Evolutionary conservation across 92 coral and sea anemone species (phyloP).

Genomic region (Palythoa grandiflora): DNA sequence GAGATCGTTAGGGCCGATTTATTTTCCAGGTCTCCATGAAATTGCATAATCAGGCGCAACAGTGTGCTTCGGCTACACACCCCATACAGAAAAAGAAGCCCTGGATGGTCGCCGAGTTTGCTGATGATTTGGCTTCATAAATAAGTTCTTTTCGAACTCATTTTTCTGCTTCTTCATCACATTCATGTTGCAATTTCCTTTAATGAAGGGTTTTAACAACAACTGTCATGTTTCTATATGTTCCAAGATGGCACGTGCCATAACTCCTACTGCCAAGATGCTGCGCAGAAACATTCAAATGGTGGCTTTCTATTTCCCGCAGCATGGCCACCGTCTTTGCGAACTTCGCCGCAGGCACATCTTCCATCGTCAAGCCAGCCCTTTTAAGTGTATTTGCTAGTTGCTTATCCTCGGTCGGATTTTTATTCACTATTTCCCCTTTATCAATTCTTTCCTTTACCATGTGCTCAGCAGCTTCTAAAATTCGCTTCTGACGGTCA

Average conservation of each 20-base stretch:
- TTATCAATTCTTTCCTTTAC: constrained; percentile 2
- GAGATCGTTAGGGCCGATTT: constrained; percentile 8
- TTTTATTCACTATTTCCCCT: background rate
- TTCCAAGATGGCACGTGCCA: background rate
- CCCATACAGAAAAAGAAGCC: constrained; percentile 59
- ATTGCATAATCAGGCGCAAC: constrained; percentile 31
- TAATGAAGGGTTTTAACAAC: constrained; percentile 44
- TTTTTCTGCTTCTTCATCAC: background rate
- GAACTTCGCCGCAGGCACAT: too few relatives aligned
- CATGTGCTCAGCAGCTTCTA: background rate
- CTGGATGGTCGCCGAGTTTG: constrained; percentile 60
- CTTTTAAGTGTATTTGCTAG: background rate
- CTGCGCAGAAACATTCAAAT: constrained; percentile 20
- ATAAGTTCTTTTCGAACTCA: constrained; percentile 33
- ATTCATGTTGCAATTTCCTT: background rate
- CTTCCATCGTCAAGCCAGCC: too few relatives aligned
- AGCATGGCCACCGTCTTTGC: too few relatives aligned
- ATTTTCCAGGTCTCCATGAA: constrained; percentile 44
- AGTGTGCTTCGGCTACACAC: constrained; percentile 19
- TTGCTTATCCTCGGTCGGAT: background rate
- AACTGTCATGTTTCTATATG: background rate
- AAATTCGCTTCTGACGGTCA: background rate
- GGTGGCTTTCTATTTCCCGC: too few relatives aligned
- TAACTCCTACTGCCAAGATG: too few relatives aligned
- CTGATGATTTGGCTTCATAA: constrained; percentile 44